phyloP scores from a whole-genome alignment of 2,113 vertebrate genomes.

The Diglossa brunneiventris region DNA sequence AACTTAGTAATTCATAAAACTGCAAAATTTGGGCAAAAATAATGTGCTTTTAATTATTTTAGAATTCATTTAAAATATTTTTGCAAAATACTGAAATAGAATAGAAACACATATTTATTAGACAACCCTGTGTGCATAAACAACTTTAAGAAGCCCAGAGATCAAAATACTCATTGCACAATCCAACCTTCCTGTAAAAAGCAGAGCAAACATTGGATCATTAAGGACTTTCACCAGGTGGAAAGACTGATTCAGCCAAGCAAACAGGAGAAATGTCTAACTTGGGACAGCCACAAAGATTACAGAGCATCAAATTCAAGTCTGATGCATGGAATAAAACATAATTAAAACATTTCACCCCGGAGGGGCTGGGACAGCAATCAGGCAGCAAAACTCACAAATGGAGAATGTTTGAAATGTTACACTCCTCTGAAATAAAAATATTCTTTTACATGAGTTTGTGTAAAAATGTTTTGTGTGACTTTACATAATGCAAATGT shows the following conservation, averaged over 20 bases:
- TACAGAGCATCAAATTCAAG: background rate
- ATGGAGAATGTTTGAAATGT: background rate
- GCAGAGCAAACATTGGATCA: background rate
- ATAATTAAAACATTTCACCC: background rate
- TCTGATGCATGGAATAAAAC: background rate
- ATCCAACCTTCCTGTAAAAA: background rate
- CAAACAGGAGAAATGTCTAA: background rate
- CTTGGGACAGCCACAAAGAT: background rate
- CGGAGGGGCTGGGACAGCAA: background rate
- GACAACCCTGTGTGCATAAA: accelerated
- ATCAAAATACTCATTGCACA: constrained; percentile 5
- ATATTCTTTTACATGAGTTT: accelerated
- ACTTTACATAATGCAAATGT: background rate
- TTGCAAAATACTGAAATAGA: background rate
- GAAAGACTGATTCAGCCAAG: background rate
- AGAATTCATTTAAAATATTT: background rate
- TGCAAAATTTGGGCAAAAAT: background rate
- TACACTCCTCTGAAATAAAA: background rate
- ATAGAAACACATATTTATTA: background rate
- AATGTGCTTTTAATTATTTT: accelerated
- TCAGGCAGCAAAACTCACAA: background rate
- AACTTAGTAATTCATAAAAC: background rate
- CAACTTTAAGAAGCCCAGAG: background rate
- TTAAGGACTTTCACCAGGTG: background rate
- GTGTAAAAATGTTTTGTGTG: background rate